phyloP scores from a whole-genome alignment of 2,888 invertebrate genomes.

The Ferrisia virgata region DNA sequence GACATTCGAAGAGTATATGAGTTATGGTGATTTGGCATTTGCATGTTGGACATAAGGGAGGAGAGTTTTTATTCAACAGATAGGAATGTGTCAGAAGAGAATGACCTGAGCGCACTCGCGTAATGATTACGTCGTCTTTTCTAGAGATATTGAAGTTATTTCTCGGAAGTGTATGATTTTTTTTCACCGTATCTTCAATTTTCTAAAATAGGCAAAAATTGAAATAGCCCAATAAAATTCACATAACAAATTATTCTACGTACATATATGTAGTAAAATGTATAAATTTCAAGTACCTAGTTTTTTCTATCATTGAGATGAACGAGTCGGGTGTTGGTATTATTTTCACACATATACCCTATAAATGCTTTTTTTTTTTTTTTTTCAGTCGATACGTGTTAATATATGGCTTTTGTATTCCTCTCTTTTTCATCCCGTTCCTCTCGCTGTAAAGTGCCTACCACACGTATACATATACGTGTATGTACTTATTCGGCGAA shows the following conservation, averaged over 20 bases:
- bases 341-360: background rate
- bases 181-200: too few species aligned
- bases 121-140: too few species aligned
- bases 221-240: too few species aligned
- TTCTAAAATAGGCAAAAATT: too few species aligned
- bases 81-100: too few species aligned
- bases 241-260: too few species aligned
- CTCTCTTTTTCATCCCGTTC: background rate
- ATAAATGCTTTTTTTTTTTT: background rate
- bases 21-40: background rate
- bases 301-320: background rate
- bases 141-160: too few species aligned
- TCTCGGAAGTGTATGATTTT: too few species aligned
- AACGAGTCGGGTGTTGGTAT: background rate
- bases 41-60: too few species aligned
- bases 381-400: background rate
- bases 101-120: too few species aligned
- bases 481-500: background rate
- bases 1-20: background rate
- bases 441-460: background rate
- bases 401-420: background rate
- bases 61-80: too few species aligned
- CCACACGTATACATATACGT: background rate
- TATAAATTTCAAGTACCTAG: background rate
- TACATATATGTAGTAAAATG: background rate